Evolutionary conservation across 1,140 invertebrate species (phyloP), one percentile per base, ranked within the genome.

Genomic region (Dolichoris vasculosae): DNA sequence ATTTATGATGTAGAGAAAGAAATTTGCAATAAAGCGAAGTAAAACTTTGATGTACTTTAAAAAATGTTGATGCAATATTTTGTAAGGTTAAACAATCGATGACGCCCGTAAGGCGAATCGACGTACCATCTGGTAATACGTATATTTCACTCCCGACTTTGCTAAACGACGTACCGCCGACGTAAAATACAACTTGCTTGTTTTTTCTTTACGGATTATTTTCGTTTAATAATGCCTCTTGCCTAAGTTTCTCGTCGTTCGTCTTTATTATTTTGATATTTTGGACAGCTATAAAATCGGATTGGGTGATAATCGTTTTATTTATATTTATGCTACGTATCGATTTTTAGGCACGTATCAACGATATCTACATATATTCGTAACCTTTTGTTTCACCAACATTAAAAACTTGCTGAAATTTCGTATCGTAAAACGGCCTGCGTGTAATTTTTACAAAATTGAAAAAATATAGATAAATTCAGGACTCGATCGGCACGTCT

Each of bases 1-100:
- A 64, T 43, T 80, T 80, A 80, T 40, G 59, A 78, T 43, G 35
- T n/a, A 38, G 64, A 30, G 55, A 38, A 78, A 59, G 48, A 78
- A 78, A 20, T 78, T 78, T 59, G 23, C 55, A 59, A 59, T 64
- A 64, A 64, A 64, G 35, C 67, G 67, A 38, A 20, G 63, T 13
- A 69, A 64, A 69, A 38, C 67, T 69, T 69, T 69, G 17, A 35
- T 67, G 64, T 67, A 32, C 17, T 69, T 38, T 69, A 23, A 38
- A 38, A 69, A 35, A 69, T 67, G 30, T 67, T 67, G n/a, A 67
- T 69, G 67, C 67, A 69, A 69, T 69, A 69, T 69, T 69, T 69
- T 38, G 23, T 63, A 15, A 59, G 51, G 51, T 40, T 63, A 63
- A 63, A 40, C 59, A 79, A 79, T 79, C 77, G 35, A 69, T 38